Percentiles rank a stretch among this genome's conserved stretches.
These are phyloP conservation scores for Thermophis baileyi DNA, from an alignment of 2,113 vertebrate genomes.

Conservation along the genomic window DNA sequence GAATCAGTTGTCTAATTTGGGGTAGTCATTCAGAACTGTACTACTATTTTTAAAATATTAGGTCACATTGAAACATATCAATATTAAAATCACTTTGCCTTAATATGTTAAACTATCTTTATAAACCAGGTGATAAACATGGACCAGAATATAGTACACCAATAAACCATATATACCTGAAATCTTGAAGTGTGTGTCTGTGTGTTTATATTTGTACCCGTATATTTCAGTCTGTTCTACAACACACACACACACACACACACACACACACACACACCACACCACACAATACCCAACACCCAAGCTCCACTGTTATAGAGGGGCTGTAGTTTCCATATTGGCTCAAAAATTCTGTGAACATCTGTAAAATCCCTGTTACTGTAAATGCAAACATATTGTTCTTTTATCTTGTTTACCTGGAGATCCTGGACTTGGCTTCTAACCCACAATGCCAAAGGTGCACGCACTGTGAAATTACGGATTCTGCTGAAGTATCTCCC, in stretches of 20 bases:
- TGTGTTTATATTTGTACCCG: background rate
- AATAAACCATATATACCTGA: background rate
- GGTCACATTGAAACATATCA: background rate
- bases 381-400: background rate
- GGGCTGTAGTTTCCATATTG: background rate
- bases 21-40: background rate
- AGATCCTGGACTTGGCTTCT: slow-evolving; percentile 58
- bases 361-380: background rate
- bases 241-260: background rate
- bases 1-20: background rate
- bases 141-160: background rate
- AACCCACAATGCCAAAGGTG: slow-evolving; percentile 47
- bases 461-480: slow-evolving; percentile 53
- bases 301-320: slow-evolving; percentile 4
- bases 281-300: background rate
- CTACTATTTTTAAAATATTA: background rate
- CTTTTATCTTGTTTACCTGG: slow-evolving; percentile 13
- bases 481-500: slow-evolving; percentile 49
- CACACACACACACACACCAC: background rate
- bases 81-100: background rate
- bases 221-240: background rate
- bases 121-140: background rate
- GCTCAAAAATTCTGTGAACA: background rate
- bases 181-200: background rate
- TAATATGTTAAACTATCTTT: background rate